A percentile compares a stretch with the other conserved stretches of the same genome.
Conservation (phyloP, 1,140 invertebrate genomes). For the Drosophila orena region DNA sequence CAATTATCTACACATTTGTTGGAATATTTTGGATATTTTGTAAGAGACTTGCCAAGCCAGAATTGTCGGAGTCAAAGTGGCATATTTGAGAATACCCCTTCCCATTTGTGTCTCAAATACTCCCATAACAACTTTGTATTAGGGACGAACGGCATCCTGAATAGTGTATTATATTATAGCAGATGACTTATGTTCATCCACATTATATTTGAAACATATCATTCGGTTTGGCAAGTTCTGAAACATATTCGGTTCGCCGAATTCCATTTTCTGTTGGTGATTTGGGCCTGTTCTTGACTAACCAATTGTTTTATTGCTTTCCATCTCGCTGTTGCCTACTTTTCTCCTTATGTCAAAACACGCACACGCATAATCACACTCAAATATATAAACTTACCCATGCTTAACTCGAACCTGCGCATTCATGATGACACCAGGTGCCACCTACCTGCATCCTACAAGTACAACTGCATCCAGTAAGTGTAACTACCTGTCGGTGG, state of each 20-base stretch:
- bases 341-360: conserved; percentile 47
- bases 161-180: conserved; percentile 37
- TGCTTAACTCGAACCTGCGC: conserved; percentile 69
- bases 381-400: conserved; percentile 25
- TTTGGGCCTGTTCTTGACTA: conserved; percentile 67
- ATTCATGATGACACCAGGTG: conserved; percentile 85
- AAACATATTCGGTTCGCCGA: no score
- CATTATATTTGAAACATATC: background rate
- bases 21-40: rapidly evolving
- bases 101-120: conserved; percentile 45
- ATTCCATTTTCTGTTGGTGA: conserved; percentile 51
- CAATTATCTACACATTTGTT: background rate
- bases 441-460: conserved; percentile 87
- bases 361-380: conserved; percentile 39
- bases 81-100: conserved; percentile 7
- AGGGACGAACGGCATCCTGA: conserved; percentile 49
- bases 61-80: conserved; percentile 44
- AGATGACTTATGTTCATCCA: conserved; percentile 52
- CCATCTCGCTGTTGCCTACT: conserved; percentile 59
- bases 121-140: conserved; percentile 24
- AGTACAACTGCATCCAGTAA: conserved; percentile 89
- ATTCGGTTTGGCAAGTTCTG: conserved; percentile 37
- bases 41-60: conserved; percentile 25
- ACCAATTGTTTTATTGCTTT: conserved; percentile 77
- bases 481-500: conserved; percentile 79